Evolutionary conservation across 1,140 invertebrate genomes (phyloP).

Genomic region (Drosophila sp.): DNA sequence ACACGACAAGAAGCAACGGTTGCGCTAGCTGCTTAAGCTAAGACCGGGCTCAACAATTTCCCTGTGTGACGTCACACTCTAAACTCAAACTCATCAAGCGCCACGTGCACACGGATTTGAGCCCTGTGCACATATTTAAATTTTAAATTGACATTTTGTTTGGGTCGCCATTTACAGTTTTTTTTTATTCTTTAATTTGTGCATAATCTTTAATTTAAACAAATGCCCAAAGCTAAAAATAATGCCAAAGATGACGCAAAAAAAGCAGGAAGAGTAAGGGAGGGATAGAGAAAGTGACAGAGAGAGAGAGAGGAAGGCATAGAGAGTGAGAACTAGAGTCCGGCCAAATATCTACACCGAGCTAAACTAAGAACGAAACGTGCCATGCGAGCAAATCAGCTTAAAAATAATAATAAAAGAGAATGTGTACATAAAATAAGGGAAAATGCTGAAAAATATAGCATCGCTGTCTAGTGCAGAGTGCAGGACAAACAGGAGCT

Average conservation of each 20-base stretch:
- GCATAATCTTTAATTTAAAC: constrained; percentile 81
- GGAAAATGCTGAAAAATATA: constrained; percentile 39
- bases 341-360: constrained; percentile 54
- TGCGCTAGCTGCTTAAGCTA: neutral
- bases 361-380: constrained; percentile 64
- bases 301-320: neutral
- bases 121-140: constrained; percentile 64
- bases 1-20: constrained; percentile 32
- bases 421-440: constrained; percentile 43
- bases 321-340: neutral
- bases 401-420: constrained; percentile 63
- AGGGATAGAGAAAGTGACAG: neutral
- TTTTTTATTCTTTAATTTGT: constrained; percentile 59
- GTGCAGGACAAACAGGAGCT: constrained; percentile 22
- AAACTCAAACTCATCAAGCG: constrained; percentile 59
- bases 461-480: constrained; percentile 13
- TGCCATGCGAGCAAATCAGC: constrained; percentile 72
- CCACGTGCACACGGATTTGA: constrained; percentile 50
- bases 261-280: neutral
- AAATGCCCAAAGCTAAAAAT: constrained; percentile 77
- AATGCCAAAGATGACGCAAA: constrained; percentile 48
- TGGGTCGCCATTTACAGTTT: neutral
- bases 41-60: neutral
- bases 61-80: constrained; percentile 37
- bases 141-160: constrained; percentile 56